Evolutionary conservation across 2,888 invertebrate species (phyloP), one percentile per base, ranked within the genome.

Genomic region (Conus canariensis): DNA sequence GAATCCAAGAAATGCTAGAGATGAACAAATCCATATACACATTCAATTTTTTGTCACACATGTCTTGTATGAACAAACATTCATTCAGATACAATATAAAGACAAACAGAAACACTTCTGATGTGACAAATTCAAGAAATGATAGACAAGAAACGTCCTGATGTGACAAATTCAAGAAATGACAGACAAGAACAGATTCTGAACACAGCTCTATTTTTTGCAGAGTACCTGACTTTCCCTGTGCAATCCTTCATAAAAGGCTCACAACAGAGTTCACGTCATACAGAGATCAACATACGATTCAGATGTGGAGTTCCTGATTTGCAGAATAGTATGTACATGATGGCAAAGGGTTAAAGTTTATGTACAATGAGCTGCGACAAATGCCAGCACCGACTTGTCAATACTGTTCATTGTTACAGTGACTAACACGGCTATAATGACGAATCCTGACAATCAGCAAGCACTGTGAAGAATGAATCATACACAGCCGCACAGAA

Each of bases 81-180:
- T 45, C 4, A 45, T 45, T 45, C 45, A 2, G 45, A 45, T 45
- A 45, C 45, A 45, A 45, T 45, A 45, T 45, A 45, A 45, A 45
- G 45, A 45, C 45, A 45, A 45, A 45, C 45, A 45, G 45, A 45
- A 45, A 45, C 45, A 45, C 45, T 45, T 45, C 45, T 45, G 45
- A 45, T 45, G 45, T 45, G 45, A 45, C 45, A 45, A 4, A 45
- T 45, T 45, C 45, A 45, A 45, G 3, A 45, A 1, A 45, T 45
- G 45, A 45, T 45, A 45, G 45, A 45, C 45, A 45, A 45, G 45
- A 45, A 45, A 96, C 97, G 97, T 97, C 87, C 74, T 83, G 6
- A 16, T 12, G 8, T 70, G 22, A 70, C 70, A 80, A 14, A 80
- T 9, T 30, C 14, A 80, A 22, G 30, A 80, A 80, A 80, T 80